Conservation (phyloP, 2,797 vertebrate genomes). For the Siniperca obscura region DNA sequence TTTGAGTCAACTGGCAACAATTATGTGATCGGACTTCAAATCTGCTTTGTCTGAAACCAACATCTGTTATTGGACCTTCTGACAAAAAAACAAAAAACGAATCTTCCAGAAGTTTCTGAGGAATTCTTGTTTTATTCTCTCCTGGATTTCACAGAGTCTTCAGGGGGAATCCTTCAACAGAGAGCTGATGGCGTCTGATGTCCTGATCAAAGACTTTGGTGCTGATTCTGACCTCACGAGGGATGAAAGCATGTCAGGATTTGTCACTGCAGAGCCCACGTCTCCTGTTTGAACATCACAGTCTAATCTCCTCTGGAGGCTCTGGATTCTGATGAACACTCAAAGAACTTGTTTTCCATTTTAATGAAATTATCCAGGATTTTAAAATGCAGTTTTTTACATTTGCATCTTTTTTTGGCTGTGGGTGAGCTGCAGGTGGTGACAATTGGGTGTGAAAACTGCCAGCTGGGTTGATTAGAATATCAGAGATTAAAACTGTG, state of each 20-base stretch:
- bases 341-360: constrained; percentile 36
- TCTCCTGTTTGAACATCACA: constrained; percentile 52
- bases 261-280: constrained; percentile 18
- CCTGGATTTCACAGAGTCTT: constrained; percentile 20
- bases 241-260: constrained; percentile 48
- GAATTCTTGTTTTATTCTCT: background rate
- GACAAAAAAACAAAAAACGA: background rate
- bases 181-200: constrained; percentile 49
- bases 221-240: constrained; percentile 36
- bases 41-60: constrained; percentile 8
- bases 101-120: background rate
- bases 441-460: constrained; percentile 19
- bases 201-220: constrained; percentile 50
- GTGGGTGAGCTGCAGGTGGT: constrained; percentile 30
- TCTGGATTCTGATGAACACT: constrained; percentile 29
- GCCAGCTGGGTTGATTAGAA: constrained; percentile 23
- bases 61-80: constrained; percentile 15
- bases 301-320: constrained; percentile 38
- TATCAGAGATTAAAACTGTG: constrained; percentile 3
- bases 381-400: background rate
- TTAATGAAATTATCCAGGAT: constrained; percentile 35
- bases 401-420: constrained; percentile 37
- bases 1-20: constrained; percentile 5
- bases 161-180: constrained; percentile 35
- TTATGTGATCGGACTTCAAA: background rate